phyloP scores from a whole-genome alignment of 1,140 invertebrate species.

The Sarcophaga peregrina region DNA sequence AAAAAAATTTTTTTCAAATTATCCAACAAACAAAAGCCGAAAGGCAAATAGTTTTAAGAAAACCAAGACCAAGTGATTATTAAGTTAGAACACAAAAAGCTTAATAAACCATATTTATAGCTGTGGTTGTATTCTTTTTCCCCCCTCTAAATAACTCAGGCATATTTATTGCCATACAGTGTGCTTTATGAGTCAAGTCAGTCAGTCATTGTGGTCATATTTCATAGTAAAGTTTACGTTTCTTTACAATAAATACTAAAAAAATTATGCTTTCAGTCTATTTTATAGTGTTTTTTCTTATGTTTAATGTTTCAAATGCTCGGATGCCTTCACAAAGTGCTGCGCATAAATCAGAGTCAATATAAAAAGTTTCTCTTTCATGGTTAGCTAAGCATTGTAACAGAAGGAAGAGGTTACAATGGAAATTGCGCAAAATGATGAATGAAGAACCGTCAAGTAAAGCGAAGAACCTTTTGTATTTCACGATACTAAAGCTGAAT shows the following conservation, averaged over 20 bases:
- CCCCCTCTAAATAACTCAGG: background rate
- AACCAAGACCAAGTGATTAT: conserved; percentile 3
- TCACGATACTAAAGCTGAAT: too few species aligned
- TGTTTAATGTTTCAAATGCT: too few species aligned
- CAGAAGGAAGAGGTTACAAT: too few species aligned
- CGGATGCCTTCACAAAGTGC: too few species aligned
- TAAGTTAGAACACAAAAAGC: conserved; percentile 16
- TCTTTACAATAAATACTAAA: conserved; percentile 21
- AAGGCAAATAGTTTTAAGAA: background rate
- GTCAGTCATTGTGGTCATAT: conserved; percentile 18
- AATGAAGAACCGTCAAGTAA: too few species aligned
- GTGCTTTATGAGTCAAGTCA: background rate
- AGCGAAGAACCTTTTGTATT: too few species aligned
- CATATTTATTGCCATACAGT: background rate
- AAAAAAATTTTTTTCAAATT: conserved; percentile 1
- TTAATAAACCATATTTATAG: background rate
- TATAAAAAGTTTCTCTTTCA: too few species aligned
- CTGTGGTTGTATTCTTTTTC: background rate
- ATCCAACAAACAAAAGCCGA: background rate
- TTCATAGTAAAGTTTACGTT: conserved; percentile 11
- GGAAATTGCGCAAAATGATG: too few species aligned
- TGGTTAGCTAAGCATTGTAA: too few species aligned
- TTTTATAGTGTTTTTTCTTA: too few species aligned
- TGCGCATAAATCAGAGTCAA: too few species aligned
- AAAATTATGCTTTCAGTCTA: background rate